Evolutionary conservation across 2,888 invertebrate species (phyloP).

Genomic region (Acrobasis consociella): DNA sequence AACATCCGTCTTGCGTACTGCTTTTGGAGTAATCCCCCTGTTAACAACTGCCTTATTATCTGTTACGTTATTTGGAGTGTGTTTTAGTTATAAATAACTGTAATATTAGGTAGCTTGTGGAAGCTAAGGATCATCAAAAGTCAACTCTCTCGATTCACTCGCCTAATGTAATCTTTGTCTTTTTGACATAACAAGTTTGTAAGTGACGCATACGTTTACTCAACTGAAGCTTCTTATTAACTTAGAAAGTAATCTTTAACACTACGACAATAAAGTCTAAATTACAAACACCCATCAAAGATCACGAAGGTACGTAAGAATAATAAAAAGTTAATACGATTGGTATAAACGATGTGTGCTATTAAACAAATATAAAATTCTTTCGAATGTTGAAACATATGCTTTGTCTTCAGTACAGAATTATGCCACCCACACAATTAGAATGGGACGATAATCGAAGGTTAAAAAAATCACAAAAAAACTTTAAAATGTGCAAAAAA

Average conservation of each 20-base stretch:
- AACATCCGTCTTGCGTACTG: too few relatives aligned
- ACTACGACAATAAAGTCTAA: background rate
- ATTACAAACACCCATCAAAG: background rate
- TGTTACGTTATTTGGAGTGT: background rate
- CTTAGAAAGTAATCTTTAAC: background rate
- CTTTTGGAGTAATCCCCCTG: too few relatives aligned
- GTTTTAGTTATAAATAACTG: background rate
- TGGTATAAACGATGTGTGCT: constrained; percentile 11
- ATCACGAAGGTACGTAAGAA: constrained; percentile 13
- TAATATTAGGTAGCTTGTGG: too few relatives aligned
- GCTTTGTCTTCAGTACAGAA: background rate
- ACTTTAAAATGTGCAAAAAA: too few relatives aligned
- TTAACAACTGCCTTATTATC: too few relatives aligned
- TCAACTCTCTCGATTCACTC: background rate
- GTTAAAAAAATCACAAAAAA: too few relatives aligned
- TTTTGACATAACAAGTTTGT: constrained; percentile 15
- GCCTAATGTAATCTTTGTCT: background rate
- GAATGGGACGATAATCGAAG: too few relatives aligned
- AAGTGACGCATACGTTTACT: constrained; percentile 21
- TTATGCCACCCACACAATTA: background rate
- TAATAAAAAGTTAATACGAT: constrained; percentile 18
- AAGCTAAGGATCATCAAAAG: too few relatives aligned
- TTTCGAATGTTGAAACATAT: constrained; percentile 12
- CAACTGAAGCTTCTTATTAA: constrained; percentile 3
- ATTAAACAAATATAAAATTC: constrained; percentile 19